Evolutionary conservation across 2,113 vertebrate genomes (phyloP), one percentile per base, ranked within the genome.

Genomic region (Plotosus lineatus): DNA sequence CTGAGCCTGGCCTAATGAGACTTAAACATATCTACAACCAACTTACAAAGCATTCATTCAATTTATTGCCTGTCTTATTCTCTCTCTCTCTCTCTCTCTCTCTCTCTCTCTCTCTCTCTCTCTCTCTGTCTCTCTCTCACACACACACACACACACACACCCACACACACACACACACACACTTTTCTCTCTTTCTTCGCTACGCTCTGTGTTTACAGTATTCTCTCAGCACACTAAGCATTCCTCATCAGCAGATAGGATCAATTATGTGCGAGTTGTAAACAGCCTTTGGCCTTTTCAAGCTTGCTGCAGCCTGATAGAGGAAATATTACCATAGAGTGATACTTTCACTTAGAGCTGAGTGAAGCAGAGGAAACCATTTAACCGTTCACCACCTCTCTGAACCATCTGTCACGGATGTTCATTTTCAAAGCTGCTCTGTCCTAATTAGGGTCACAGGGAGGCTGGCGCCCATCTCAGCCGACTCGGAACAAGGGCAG

Each of bases 271-370:
- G 68, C 33, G 31, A 81, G 85, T 82, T 77, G 75, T 85, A 85
- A 87, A 85, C 84, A 84, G 73, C 60, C 74, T 69, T 78, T 73
- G 33, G 53, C 66, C 46, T 72, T 48, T 75, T 28, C 26, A 19
- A 56, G 61, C 61, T 82, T 55, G 60, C 60, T 63, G 56, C 56
- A 79, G 84, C 80, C 71, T 75, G 83, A 82, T 26, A 85, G 83
- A 89, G 89, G 89, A 88, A 89, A 89, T 84, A 80, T 84, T 69
- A 77, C 76, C 79, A 82, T 81, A 80, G 76, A 50, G 79, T 82
- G 75, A 85, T 80, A 26, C 80, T 78, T 82, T 84, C 36, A 46
- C 42, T 58, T 51, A 72, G n/a, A 58, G 23, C 81, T 80, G 69
- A 69, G 76, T 82, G 60, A 73, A 68, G 60, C 55, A 82, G 40